These are phyloP conservation scores for Kryptopterus vitreolus DNA, from an alignment of 2,797 vertebrate species.

Conservation along the genomic window DNA sequence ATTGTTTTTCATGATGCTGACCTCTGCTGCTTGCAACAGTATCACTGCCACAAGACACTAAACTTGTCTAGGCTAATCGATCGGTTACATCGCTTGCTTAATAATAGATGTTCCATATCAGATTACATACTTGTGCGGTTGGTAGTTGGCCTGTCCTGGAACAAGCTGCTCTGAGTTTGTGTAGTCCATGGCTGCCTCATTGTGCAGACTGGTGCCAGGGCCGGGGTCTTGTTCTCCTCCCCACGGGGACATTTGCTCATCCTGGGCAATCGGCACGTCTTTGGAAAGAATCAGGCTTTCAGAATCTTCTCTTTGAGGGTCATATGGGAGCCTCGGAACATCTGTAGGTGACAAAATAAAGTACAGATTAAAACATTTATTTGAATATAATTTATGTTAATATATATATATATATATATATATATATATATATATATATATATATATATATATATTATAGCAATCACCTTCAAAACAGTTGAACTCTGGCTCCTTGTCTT, in stretches of 20 bases:
- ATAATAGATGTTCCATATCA: neutral
- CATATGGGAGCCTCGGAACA: slow-evolving; percentile 66
- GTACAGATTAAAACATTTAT: neutral
- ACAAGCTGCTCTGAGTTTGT: slow-evolving; percentile 78
- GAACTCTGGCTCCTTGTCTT: slow-evolving; percentile 30
- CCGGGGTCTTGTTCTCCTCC: slow-evolving; percentile 62
- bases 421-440: neutral
- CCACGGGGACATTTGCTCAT: slow-evolving; percentile 71
- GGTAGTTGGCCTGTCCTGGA: slow-evolving; percentile 73
- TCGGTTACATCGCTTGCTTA: neutral
- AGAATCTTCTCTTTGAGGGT: slow-evolving; percentile 52
- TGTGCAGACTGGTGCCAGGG: slow-evolving; percentile 60
- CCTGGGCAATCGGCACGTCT: slow-evolving; percentile 53
- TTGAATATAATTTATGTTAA: no score
- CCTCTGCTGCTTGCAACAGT: neutral
- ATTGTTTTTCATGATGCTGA: neutral
- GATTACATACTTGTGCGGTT: slow-evolving; percentile 75
- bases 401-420: neutral
- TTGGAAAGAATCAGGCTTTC: slow-evolving; percentile 40
- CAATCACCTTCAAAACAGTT: slow-evolving; percentile 27
- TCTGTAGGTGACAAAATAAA: slow-evolving; percentile 56
- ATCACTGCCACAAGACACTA: neutral
- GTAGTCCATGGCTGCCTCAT: slow-evolving; percentile 65
- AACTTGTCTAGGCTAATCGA: neutral
- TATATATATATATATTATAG: neutral